phyloP scores from a whole-genome alignment of 2,888 invertebrate species.

The Agrochola macilenta region DNA sequence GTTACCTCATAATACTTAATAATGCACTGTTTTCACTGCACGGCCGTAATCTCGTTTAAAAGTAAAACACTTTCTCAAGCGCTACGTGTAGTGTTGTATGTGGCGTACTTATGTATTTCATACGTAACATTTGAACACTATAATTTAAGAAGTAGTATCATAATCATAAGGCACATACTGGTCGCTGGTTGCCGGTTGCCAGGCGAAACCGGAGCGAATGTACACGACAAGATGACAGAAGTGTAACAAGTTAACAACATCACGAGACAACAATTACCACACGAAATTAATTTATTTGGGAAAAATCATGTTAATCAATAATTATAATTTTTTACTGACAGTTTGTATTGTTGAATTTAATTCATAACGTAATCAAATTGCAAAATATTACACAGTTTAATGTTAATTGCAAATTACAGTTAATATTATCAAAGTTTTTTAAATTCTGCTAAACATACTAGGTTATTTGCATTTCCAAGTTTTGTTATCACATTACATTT shows the following conservation, averaged over 20 bases:
- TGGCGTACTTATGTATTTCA: background rate
- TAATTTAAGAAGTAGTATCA: conserved; percentile 11
- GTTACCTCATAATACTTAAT: conserved; percentile 13
- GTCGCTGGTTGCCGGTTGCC: background rate
- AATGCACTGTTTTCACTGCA: background rate
- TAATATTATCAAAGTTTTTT: no score
- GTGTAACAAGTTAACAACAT: background rate
- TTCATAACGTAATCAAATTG: no score
- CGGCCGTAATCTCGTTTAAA: conserved; percentile 18
- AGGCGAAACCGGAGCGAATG: background rate
- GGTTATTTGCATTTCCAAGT: no score
- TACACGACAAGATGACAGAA: background rate
- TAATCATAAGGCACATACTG: conserved; percentile 1
- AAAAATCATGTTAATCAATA: no score
- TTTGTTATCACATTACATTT: no score
- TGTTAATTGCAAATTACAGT: no score
- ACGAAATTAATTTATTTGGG: background rate
- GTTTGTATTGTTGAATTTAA: no score
- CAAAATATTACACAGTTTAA: no score
- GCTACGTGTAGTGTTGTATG: background rate
- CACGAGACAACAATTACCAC: background rate
- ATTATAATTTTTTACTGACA: background rate
- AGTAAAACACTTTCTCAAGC: conserved; percentile 30
- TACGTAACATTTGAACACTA: background rate
- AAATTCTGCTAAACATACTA: no score